Percentiles rank a stretch among this genome's conserved stretches.
These are phyloP conservation scores for Acronicta alni DNA, from an alignment of 2,888 invertebrate species.

Conservation along the genomic window DNA sequence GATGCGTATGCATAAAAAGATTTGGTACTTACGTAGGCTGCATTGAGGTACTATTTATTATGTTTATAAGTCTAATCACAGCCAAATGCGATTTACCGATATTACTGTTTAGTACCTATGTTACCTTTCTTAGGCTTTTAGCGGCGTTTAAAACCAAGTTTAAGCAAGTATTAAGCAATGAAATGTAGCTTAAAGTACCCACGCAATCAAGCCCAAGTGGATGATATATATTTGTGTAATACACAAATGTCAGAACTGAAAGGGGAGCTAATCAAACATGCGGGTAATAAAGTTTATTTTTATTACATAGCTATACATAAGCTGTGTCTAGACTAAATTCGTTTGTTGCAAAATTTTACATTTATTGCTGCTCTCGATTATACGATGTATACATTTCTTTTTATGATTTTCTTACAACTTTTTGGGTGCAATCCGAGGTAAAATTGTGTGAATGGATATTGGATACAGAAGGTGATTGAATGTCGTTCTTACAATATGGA, in stretches of 20 bases:
- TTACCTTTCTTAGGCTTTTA: constrained; percentile 13
- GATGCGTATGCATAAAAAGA: too few species aligned
- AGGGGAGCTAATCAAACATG: constrained; percentile 55
- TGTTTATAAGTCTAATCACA: too few species aligned
- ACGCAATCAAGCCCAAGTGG: constrained; percentile 13
- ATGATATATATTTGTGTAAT: constrained; percentile 29
- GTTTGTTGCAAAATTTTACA: constrained; percentile 28
- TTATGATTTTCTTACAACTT: constrained; percentile 5
- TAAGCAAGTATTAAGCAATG: constrained; percentile 4
- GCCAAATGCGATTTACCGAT: not conserved
- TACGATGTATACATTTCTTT: constrained; percentile 6
- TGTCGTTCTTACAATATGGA: too few species aligned
- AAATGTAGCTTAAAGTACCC: constrained; percentile 8
- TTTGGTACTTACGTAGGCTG: too few species aligned
- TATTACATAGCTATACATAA: constrained; percentile 28
- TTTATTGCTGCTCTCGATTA: constrained; percentile 36
- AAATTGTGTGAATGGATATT: too few species aligned
- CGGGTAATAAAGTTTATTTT: constrained; percentile 37
- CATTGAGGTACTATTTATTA: too few species aligned
- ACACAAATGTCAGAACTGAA: constrained; percentile 38
- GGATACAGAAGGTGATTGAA: too few species aligned
- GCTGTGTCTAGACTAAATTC: constrained; percentile 19
- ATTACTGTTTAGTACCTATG: constrained; percentile 23
- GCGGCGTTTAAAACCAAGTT: constrained; percentile 8
- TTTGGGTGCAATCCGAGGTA: too few species aligned